phyloP scores from a whole-genome alignment of 2,113 vertebrate genomes.

The Silurus meridionalis region DNA sequence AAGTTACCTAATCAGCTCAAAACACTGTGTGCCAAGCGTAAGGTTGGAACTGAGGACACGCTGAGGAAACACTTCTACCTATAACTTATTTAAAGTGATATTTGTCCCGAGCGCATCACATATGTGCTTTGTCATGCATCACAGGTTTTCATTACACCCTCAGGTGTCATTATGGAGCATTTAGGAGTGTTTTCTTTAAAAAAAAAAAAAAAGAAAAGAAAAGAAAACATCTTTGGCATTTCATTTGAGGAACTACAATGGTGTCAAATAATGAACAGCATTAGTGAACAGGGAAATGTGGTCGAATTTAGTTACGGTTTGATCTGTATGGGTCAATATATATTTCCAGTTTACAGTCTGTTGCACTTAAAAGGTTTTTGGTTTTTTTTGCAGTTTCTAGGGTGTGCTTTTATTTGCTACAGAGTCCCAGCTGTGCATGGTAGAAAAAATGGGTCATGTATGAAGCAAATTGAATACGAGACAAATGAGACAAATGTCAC shows the following conservation, averaged over 20 bases:
- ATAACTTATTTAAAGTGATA: conserved; percentile 32
- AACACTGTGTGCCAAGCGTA: conserved; percentile 17
- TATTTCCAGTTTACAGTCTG: not conserved
- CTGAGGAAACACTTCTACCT: not conserved
- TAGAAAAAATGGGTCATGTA: conserved; percentile 29
- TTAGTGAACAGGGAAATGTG: conserved; percentile 3
- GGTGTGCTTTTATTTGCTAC: not conserved
- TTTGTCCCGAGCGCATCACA: conserved; percentile 16
- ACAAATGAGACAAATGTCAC: not conserved
- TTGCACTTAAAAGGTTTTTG: not conserved
- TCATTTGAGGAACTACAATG: conserved; percentile 1
- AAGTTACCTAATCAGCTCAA: conserved; percentile 41
- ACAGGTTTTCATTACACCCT: conserved; percentile 1
- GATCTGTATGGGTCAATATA: not conserved
- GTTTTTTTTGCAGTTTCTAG: conserved; percentile 6
- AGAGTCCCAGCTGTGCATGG: not conserved
- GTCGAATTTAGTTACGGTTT: conserved; percentile 16
- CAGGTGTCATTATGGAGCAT: not conserved
- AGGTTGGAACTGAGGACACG: not conserved
- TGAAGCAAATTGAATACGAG: not conserved
- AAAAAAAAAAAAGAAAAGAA: too few species aligned
- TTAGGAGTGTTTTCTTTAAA: conserved; percentile 24
- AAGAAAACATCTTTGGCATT: not conserved
- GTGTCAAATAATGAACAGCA: conserved; percentile 16
- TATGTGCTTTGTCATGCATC: conserved; percentile 6